Evolutionary conservation across 2,797 vertebrate species (phyloP), one percentile per base, ranked within the genome.

Genomic region (Columba guinea): DNA sequence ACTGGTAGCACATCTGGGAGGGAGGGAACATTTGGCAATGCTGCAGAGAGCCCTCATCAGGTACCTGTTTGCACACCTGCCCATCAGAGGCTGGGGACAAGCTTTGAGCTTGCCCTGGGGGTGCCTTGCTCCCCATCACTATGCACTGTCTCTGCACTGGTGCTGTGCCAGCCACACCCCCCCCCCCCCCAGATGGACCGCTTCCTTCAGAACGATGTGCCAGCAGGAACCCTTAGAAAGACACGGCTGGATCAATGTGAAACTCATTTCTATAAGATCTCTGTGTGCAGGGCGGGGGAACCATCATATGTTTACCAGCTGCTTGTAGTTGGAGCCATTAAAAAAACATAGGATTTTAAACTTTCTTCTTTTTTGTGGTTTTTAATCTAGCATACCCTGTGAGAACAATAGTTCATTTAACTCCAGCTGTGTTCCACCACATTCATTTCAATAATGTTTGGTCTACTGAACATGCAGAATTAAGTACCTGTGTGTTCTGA

Each of bases 321-420:
- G 93, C 65, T 75, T 78, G 87, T 68, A 85, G 86, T 41, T 77
- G 60, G 28, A 95, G 78, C 59, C 53, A 63, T 87, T 87, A 93
- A 80, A 89, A 44, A 95, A 39, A 32, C 34, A 90, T 8, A 64
- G 9, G 41, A 81, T 85, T 92, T 88, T 71, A 0, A 92, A 89
- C 34, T 89, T 90, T 55, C n/a, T 88, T 90, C 70, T 17, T 48
- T 65, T 80, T 76, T 1, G 0, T 95, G 86, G 30, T 87, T 96
- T 96, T 93, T 90, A 94, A 95, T 95, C 84, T 94, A 92, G 68
- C 75, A 84, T 94, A 78, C 69, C 41, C 92, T 62, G 52, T 68
- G 75, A 95, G 90, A 96, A 95, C 81, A 96, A 96, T 90, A 96
- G 91, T 90, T 95, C 77, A 87, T 95, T 96, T 95, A 96, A 94